A percentile compares a stretch with the other conserved stretches of the same genome.
phyloP scores from a whole-genome alignment of 2,113 vertebrate species.

The Climacteris rufus region DNA sequence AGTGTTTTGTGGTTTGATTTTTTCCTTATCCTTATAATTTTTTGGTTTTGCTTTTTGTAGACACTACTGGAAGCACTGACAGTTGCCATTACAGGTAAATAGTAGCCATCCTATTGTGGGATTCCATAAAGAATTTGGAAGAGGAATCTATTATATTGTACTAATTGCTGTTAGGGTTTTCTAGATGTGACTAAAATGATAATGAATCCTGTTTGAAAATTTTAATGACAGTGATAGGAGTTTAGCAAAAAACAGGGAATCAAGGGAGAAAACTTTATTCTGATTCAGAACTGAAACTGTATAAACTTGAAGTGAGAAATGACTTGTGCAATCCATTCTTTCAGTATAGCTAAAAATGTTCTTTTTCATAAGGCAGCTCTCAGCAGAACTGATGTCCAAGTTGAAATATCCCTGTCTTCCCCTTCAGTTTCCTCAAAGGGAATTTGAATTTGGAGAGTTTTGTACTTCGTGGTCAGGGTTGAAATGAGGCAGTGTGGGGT shows the following conservation, averaged over 20 bases:
- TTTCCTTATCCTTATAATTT: not conserved
- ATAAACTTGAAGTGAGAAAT: not conserved
- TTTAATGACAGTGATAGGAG: not conserved
- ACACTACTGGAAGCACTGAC: conserved; percentile 88
- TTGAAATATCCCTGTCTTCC: not conserved
- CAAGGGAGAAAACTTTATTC: not conserved
- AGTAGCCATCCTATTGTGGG: not conserved
- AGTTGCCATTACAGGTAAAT: conserved; percentile 84
- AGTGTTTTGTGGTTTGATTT: not conserved
- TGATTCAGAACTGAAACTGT: not conserved
- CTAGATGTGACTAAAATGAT: not conserved
- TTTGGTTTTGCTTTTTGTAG: conserved; percentile 66
- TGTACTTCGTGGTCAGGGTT: not conserved
- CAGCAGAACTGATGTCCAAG: not conserved
- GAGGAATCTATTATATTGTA: not conserved
- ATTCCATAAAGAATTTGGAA: not conserved
- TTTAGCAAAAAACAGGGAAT: not conserved
- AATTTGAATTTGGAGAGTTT: not conserved
- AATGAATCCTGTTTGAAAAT: not conserved
- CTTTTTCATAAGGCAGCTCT: not conserved
- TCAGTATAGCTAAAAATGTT: not conserved
- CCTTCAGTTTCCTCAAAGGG: not conserved
- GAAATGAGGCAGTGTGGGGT: rapidly evolving
- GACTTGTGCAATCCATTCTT: not conserved
- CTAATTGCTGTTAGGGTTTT: not conserved